Evolutionary conservation across 2,113 vertebrate species (phyloP).

Genomic region (Syngnathoides biaculeatus): DNA sequence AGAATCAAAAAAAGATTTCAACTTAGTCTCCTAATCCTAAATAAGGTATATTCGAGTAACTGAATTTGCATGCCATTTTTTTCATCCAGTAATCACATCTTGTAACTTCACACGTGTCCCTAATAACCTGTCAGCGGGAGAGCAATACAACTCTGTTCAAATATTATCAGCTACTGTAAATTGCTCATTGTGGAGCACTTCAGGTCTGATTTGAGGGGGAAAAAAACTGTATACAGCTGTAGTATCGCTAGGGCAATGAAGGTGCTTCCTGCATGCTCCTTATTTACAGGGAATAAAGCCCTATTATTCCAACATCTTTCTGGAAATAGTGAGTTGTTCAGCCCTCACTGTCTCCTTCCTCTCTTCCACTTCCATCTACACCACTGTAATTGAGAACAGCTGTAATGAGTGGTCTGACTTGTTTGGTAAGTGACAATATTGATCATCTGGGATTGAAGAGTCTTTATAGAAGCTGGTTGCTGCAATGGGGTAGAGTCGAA

Average conservation of each 20-base stretch:
- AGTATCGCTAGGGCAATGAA: constrained; percentile 13
- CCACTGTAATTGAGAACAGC: constrained; percentile 58
- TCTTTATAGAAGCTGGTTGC: constrained; percentile 58
- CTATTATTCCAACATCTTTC: constrained; percentile 8
- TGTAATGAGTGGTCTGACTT: constrained; percentile 66
- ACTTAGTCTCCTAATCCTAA: too few species aligned
- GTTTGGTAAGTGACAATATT: constrained; percentile 63
- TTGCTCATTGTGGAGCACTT: constrained; percentile 17
- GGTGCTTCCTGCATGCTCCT: constrained; percentile 16
- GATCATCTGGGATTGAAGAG: constrained; percentile 70
- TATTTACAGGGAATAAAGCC: constrained; percentile 19
- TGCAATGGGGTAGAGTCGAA: constrained; percentile 39
- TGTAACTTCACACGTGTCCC: not conserved
- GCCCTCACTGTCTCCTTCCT: not conserved
- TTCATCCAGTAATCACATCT: not conserved
- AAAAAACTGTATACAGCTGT: constrained; percentile 16
- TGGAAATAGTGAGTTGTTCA: constrained; percentile 16
- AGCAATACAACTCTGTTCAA: constrained; percentile 7
- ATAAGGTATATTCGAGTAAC: not conserved
- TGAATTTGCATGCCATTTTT: not conserved
- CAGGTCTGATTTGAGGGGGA: constrained; percentile 22
- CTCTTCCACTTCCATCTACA: constrained; percentile 28
- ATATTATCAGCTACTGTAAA: constrained; percentile 7
- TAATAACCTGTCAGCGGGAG: constrained; percentile 4
- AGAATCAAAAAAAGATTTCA: too few species aligned